phyloP scores from a whole-genome alignment of 2,113 vertebrate genomes.

The Hypanus sabinus region DNA sequence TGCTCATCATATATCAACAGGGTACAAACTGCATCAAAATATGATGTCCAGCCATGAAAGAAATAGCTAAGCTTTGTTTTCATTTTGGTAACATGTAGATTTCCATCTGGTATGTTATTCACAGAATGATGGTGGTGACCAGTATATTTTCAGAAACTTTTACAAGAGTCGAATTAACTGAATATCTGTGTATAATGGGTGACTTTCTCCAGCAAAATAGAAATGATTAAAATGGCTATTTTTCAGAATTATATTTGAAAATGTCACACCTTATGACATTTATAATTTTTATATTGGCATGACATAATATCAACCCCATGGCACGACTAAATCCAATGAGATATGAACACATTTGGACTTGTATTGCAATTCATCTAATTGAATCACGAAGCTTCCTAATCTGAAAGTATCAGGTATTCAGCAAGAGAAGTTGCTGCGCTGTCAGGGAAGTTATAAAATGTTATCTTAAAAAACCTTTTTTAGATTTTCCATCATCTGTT shows the following conservation, averaged over 20 bases:
- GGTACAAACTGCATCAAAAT: background rate
- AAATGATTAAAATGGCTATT: background rate
- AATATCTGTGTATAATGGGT: background rate
- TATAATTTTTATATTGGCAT: background rate
- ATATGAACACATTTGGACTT: background rate
- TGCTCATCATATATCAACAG: background rate
- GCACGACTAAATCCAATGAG: background rate
- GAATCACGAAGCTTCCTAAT: background rate
- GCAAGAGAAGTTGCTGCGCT: background rate
- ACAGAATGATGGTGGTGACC: background rate
- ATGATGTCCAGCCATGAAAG: background rate
- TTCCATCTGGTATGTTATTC: background rate
- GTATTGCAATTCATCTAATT: background rate
- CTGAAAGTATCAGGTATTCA: background rate
- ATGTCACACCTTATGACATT: background rate
- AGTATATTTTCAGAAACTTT: background rate
- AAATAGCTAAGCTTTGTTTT: background rate
- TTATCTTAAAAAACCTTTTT: background rate
- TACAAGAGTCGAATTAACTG: background rate
- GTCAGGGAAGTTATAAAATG: background rate
- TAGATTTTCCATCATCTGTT: background rate
- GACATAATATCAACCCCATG: background rate
- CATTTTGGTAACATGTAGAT: constrained; percentile 15
- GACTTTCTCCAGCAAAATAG: background rate
- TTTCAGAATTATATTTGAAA: background rate